phyloP scores from a whole-genome alignment of 2,888 invertebrate species.

The Hymenopus coronatus region DNA sequence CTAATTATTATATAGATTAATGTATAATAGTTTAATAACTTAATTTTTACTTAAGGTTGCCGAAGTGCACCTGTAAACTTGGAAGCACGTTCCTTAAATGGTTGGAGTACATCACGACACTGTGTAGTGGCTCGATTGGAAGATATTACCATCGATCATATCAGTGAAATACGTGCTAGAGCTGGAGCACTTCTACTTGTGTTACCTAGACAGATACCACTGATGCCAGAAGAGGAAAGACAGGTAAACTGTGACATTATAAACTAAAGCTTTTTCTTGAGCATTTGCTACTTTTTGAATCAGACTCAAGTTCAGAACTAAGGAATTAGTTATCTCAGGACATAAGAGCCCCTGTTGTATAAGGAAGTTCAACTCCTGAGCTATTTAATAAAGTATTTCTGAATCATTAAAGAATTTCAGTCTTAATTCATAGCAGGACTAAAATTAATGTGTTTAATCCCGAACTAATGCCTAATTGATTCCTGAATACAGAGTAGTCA shows the following conservation, averaged over 20 bases:
- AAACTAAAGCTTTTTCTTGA: neutral
- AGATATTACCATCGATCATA: conserved; percentile 76
- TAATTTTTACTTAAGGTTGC: conserved; percentile 60
- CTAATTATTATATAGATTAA: too few species aligned
- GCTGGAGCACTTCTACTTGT: conserved; percentile 86
- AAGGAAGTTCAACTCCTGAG: too few species aligned
- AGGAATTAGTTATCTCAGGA: too few species aligned
- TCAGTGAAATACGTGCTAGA: conserved; percentile 69
- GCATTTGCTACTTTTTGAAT: too few species aligned
- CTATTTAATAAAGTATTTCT: too few species aligned
- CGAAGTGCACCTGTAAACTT: conserved; percentile 80
- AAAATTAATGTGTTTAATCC: too few species aligned
- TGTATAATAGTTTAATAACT: neutral
- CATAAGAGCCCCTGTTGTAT: too few species aligned
- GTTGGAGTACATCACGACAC: conserved; percentile 85
- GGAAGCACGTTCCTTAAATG: conserved; percentile 81
- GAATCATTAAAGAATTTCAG: too few species aligned
- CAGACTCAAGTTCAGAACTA: too few species aligned
- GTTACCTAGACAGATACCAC: conserved; percentile 68
- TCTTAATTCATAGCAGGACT: too few species aligned
- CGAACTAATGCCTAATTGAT: too few species aligned
- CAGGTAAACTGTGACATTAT: conserved; percentile 53
- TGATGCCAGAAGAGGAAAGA: conserved; percentile 63
- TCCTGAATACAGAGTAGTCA: too few species aligned
- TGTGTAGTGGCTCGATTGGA: conserved; percentile 80